A percentile compares a stretch with the other conserved stretches of the same genome.
These are phyloP conservation scores for Trichonephila clavipes DNA, from an alignment of 1,140 invertebrate species.

Conservation along the genomic window DNA sequence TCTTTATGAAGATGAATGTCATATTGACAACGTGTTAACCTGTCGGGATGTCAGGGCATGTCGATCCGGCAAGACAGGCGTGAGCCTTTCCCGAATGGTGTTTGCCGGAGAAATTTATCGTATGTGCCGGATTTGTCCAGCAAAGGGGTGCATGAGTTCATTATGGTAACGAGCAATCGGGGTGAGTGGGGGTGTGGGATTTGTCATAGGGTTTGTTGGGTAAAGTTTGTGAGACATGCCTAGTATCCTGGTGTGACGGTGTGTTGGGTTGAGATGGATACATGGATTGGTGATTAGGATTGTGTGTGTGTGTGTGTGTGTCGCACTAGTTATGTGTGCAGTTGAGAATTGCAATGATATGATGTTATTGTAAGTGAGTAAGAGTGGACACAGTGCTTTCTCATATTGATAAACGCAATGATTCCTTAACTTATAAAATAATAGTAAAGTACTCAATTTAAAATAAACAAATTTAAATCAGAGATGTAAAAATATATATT, in stretches of 20 bases:
- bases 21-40: conserved; percentile 62
- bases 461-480: too few relatives aligned
- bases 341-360: too few relatives aligned
- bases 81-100: neutral
- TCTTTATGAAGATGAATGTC: conserved; percentile 64
- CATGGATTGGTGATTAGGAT: neutral
- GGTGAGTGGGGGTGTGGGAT: neutral
- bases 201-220: neutral
- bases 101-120: conserved; percentile 49
- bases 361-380: too few relatives aligned
- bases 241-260: neutral
- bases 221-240: neutral
- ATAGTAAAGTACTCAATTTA: too few relatives aligned
- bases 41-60: conserved; percentile 15
- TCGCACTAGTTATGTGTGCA: too few relatives aligned
- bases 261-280: neutral
- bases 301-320: too few relatives aligned
- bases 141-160: conserved; percentile 15
- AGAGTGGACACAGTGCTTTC: too few relatives aligned
- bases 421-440: too few relatives aligned
- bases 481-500: too few relatives aligned
- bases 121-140: neutral
- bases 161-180: conserved; percentile 56
- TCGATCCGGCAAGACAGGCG: conserved; percentile 8
- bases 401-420: too few relatives aligned